Evolutionary conservation across 2,888 invertebrate species (phyloP).

Genomic region (Athalia cordata): DNA sequence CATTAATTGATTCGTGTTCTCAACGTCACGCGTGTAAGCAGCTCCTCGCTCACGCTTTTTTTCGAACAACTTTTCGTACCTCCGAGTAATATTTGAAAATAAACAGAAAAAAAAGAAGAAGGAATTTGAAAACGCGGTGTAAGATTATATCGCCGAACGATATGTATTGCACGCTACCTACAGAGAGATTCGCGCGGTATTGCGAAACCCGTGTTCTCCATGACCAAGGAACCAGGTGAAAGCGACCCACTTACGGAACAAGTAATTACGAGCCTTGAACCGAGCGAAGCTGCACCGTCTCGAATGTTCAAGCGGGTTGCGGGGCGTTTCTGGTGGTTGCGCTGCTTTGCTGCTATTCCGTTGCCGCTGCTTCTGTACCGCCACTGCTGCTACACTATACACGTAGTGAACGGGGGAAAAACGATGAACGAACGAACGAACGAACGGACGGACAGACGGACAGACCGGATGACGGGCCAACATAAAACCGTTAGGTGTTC

Average conservation of each 20-base stretch:
- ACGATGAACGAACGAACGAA: neutral
- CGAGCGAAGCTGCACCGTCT: slow-evolving; percentile 16
- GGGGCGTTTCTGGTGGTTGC: neutral
- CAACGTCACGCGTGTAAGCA: no score
- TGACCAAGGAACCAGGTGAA: slow-evolving; percentile 41
- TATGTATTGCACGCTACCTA: no score
- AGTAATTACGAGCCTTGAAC: slow-evolving; percentile 44
- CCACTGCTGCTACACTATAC: neutral
- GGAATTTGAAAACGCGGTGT: neutral
- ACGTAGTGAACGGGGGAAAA: slow-evolving; percentile 2
- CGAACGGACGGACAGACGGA: neutral
- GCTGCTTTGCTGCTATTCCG: no score
- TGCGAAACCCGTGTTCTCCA: slow-evolving; percentile 29
- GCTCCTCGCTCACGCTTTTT: no score
- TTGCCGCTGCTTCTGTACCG: neutral
- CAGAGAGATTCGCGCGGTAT: slow-evolving; percentile 10
- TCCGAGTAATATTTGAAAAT: no score
- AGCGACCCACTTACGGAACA: slow-evolving; percentile 43
- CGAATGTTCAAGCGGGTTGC: slow-evolving; percentile 22
- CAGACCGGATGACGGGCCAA: slow-evolving; percentile 2
- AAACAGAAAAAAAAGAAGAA: neutral
- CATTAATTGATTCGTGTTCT: no score
- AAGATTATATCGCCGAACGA: neutral
- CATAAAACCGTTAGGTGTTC: slow-evolving; percentile 39
- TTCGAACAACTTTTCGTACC: no score